A percentile compares a stretch with the other conserved stretches of the same genome.
Conservation (phyloP, 2,797 vertebrate species). For the Xenopus petersii region DNA sequence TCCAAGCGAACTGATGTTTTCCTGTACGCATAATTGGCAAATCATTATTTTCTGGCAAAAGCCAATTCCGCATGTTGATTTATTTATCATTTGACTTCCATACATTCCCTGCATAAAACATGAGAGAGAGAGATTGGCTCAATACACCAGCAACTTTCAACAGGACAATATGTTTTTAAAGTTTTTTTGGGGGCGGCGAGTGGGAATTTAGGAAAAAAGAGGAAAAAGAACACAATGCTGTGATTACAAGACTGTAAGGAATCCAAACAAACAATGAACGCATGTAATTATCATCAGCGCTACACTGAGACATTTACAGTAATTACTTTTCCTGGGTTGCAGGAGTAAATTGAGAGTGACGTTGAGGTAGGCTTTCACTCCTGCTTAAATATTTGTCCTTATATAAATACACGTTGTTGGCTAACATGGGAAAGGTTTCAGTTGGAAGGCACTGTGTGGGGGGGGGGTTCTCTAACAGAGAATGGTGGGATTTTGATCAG, state of each 20-base stretch:
- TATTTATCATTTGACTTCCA: conserved; percentile 35
- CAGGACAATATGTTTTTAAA: conserved; percentile 17
- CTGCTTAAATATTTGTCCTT: background rate
- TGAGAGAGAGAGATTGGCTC: conserved; percentile 21
- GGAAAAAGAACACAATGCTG: conserved; percentile 10
- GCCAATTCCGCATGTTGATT: conserved; percentile 26
- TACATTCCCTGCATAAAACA: conserved; percentile 47
- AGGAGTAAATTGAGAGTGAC: background rate
- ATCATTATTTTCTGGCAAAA: conserved; percentile 32
- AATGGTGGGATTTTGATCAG: no score
- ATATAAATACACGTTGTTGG: background rate
- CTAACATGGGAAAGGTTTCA: no score
- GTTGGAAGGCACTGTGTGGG: no score
- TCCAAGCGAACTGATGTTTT: conserved; percentile 17
- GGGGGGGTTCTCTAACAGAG: no score
- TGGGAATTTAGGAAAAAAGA: background rate
- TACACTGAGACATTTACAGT: background rate
- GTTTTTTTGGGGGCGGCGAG: background rate
- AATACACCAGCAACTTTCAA: conserved; percentile 29
- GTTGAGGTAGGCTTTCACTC: background rate
- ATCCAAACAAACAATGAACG: conserved; percentile 20
- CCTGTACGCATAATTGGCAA: conserved; percentile 34
- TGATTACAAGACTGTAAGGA: conserved; percentile 15
- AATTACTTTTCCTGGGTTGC: background rate
- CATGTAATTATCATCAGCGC: background rate